Conservation (phyloP, 1,140 invertebrate species). For the Ceratina australensis region DNA sequence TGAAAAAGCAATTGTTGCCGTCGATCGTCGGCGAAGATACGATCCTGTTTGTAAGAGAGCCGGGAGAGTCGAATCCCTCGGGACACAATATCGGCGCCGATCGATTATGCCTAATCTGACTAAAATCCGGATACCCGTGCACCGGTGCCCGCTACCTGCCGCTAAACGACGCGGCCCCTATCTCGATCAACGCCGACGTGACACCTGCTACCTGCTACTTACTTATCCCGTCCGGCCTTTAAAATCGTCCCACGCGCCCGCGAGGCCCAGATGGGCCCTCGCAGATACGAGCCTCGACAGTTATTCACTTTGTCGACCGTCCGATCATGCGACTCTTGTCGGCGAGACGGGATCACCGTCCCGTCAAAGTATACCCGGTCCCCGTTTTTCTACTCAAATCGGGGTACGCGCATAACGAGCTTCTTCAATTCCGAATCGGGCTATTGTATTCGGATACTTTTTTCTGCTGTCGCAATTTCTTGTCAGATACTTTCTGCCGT, state of each 20-base stretch:
- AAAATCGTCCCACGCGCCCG: slow-evolving; percentile 54
- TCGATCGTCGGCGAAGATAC: slow-evolving; percentile 64
- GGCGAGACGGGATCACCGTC: slow-evolving; percentile 22
- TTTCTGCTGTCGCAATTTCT: not conserved
- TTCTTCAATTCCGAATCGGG: not conserved
- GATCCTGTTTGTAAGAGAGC: not conserved
- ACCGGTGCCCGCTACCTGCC: slow-evolving; percentile 40
- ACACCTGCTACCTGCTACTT: slow-evolving; percentile 74
- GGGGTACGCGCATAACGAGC: slow-evolving; percentile 37
- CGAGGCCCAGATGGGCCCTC: slow-evolving; percentile 27
- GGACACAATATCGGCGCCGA: slow-evolving; percentile 38
- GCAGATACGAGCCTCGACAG: slow-evolving; percentile 51
- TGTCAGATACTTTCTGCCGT: slow-evolving; percentile 11
- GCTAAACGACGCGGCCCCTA: slow-evolving; percentile 59
- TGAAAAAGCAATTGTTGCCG: slow-evolving; percentile 49
- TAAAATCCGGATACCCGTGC: slow-evolving; percentile 52
- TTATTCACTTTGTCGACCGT: slow-evolving; percentile 54
- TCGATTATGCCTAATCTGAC: slow-evolving; percentile 66
- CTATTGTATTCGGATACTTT: slow-evolving; percentile 25
- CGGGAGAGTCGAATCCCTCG: slow-evolving; percentile 23
- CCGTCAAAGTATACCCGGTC: slow-evolving; percentile 15
- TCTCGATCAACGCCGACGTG: slow-evolving; percentile 65
- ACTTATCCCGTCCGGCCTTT: slow-evolving; percentile 52
- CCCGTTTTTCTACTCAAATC: not conserved
- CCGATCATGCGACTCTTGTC: slow-evolving; percentile 36